Evolutionary conservation across 2,797 vertebrate species (phyloP).

Genomic region (Enteromius anoplus): DNA sequence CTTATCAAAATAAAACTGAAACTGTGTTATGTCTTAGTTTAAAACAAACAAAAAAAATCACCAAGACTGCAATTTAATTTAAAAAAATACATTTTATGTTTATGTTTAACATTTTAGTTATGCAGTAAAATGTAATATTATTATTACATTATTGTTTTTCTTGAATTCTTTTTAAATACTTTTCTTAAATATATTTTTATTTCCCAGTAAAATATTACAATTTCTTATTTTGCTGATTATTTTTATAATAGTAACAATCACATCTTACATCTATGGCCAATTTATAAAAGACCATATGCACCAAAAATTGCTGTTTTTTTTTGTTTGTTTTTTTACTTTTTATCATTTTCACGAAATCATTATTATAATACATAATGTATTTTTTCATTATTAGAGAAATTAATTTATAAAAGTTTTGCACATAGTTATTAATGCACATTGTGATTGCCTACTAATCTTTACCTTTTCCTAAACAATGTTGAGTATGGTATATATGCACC

Average conservation of each 20-base stretch:
- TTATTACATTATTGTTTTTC: too few relatives aligned
- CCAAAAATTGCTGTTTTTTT: neutral
- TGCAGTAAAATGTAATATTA: neutral
- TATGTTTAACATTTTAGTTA: neutral
- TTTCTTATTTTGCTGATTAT: neutral
- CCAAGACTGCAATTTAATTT: neutral
- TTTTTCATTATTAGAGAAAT: neutral
- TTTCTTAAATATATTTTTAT: neutral
- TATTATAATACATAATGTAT: neutral
- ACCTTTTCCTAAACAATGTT: neutral
- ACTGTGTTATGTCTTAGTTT: neutral
- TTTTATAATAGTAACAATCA: neutral
- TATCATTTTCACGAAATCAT: neutral
- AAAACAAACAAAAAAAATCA: too few relatives aligned
- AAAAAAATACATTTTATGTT: too few relatives aligned
- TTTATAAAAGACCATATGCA: neutral
- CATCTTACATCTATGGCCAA: neutral
- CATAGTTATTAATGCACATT: neutral
- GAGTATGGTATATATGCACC: neutral
- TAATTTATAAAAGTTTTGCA: neutral
- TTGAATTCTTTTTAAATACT: too few relatives aligned
- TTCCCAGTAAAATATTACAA: neutral
- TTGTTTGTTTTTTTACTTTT: neutral
- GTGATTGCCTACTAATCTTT: neutral
- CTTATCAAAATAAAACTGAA: neutral